Evolutionary conservation across 2,113 vertebrate genomes (phyloP).

Genomic region (Vicugna pacos): DNA sequence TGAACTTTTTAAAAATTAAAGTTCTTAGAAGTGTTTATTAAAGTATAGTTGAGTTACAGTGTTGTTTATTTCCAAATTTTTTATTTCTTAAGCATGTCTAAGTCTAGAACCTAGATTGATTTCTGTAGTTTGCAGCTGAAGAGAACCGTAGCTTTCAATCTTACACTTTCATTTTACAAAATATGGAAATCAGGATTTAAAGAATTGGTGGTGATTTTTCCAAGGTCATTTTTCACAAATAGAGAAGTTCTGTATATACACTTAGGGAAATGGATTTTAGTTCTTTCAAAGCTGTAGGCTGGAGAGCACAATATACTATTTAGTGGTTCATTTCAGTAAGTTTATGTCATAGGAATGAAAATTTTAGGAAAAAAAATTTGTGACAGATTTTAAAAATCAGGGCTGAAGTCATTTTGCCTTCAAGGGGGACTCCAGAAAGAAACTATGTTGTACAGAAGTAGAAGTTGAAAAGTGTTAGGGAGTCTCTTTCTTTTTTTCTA

Average conservation of each 20-base stretch:
- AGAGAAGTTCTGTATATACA: background rate
- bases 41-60: too few relatives aligned
- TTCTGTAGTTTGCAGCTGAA: background rate
- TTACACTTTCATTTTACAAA: conserved; percentile 16
- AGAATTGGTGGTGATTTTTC: conserved; percentile 18
- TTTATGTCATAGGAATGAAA: background rate
- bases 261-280: conserved; percentile 31
- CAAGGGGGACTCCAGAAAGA: background rate
- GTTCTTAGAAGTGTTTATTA: too few relatives aligned
- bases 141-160: background rate
- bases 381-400: background rate
- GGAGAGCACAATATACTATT: background rate
- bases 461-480: conserved; percentile 26
- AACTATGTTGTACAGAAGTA: conserved; percentile 24
- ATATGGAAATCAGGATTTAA: conserved; percentile 27
- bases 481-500: conserved; percentile 5
- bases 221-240: background rate
- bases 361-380: conserved; percentile 14
- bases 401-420: background rate
- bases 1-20: background rate
- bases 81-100: background rate
- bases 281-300: background rate
- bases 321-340: conserved; percentile 26
- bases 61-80: background rate
- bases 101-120: background rate